Evolutionary conservation across 2,888 invertebrate genomes (phyloP).

Genomic region (Sialis fuliginosa): DNA sequence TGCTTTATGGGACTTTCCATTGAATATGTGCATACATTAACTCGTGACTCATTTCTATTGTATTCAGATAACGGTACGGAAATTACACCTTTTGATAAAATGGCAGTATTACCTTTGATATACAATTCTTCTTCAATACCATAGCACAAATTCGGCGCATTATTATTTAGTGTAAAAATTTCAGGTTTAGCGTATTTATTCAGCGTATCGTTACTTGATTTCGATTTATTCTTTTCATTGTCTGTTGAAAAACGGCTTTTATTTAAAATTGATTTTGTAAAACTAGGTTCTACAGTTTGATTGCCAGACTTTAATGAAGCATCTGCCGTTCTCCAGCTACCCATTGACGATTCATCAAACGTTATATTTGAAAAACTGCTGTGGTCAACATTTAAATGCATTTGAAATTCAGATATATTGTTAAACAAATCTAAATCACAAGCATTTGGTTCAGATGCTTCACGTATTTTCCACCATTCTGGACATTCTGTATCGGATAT

Average conservation of each 20-base stretch:
- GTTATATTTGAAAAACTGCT: no score
- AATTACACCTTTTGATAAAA: constrained; percentile 53
- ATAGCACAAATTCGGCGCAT: neutral
- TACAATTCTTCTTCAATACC: constrained; percentile 73
- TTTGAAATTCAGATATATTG: no score
- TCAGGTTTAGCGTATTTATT: neutral
- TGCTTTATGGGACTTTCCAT: constrained; percentile 68
- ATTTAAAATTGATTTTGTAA: neutral
- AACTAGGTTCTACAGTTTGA: neutral
- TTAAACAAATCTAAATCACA: neutral
- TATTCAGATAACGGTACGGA: constrained; percentile 32
- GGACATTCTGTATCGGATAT: constrained; percentile 38
- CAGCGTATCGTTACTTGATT: neutral
- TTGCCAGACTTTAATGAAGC: no score
- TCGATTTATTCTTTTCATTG: neutral
- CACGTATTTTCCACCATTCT: constrained; percentile 40
- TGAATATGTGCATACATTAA: constrained; percentile 55
- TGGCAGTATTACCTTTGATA: constrained; percentile 64
- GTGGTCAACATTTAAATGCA: no score
- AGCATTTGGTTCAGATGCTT: constrained; percentile 34
- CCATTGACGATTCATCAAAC: no score
- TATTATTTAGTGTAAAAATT: neutral
- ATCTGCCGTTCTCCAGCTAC: no score
- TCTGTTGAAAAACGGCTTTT: constrained; percentile 27
- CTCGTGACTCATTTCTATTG: constrained; percentile 31